phyloP scores from a whole-genome alignment of 2,113 vertebrate genomes.

The Rhinopomastus cyanomelas region DNA sequence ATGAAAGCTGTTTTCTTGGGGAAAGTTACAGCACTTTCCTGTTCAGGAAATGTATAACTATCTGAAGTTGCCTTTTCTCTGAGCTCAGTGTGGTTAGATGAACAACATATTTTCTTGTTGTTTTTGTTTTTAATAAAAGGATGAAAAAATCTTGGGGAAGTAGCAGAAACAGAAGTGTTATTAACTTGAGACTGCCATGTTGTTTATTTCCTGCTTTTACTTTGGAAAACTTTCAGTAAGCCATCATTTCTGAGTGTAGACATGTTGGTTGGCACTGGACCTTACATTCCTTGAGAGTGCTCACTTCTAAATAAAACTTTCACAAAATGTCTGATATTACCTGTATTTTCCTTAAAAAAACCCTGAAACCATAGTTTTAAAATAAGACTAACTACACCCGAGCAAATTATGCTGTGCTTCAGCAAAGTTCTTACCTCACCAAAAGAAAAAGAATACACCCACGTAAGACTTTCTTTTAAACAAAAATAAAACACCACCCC shows the following conservation, averaged over 20 bases:
- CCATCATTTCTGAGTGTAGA: not conserved
- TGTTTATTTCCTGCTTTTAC: not conserved
- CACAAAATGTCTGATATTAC: not conserved
- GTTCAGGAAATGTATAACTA: not conserved
- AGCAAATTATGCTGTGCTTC: not conserved
- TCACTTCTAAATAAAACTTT: not conserved
- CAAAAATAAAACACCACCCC: not conserved
- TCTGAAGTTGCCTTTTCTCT: not conserved
- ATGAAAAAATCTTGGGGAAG: not conserved
- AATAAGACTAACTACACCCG: not conserved
- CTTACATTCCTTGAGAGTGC: not conserved
- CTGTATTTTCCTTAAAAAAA: not conserved
- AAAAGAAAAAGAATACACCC: not conserved
- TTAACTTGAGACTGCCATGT: not conserved
- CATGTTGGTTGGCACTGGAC: not conserved
- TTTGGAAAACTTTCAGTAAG: not conserved
- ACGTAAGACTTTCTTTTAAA: not conserved
- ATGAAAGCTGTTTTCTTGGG: not conserved
- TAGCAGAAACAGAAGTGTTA: not conserved
- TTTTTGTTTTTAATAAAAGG: not conserved
- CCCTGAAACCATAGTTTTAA: not conserved
- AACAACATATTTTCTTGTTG: not conserved
- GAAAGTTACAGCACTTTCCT: not conserved
- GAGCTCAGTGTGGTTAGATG: not conserved
- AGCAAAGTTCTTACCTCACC: not conserved